Percentiles rank a stretch among this genome's conserved stretches.
Evolutionary conservation across 2,113 vertebrate species (phyloP).

Genomic region (Numida meleagris): DNA sequence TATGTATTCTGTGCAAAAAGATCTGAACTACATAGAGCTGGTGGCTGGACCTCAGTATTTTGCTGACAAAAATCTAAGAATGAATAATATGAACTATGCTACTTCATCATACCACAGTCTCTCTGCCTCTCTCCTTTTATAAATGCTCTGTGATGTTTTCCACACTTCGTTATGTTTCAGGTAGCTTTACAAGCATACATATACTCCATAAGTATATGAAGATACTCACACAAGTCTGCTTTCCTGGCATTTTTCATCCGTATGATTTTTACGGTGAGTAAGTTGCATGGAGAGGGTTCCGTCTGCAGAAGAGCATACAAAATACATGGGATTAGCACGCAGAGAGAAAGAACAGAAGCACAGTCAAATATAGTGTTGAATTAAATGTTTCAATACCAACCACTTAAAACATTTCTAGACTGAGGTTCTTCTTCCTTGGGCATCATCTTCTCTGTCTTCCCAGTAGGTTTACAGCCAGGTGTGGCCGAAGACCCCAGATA

Average conservation of each 20-base stretch:
- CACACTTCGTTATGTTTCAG: neutral
- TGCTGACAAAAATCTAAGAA: neutral
- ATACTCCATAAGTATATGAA: neutral
- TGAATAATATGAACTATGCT: neutral
- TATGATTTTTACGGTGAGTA: constrained; percentile 77
- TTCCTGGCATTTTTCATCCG: constrained; percentile 78
- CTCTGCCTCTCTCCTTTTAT: neutral
- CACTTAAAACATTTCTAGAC: neutral
- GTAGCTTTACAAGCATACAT: neutral
- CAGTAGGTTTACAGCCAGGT: neutral
- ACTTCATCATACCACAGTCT: neutral
- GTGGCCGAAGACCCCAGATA: neutral
- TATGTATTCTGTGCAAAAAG: neutral
- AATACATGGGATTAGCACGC: neutral
- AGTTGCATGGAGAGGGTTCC: constrained; percentile 69
- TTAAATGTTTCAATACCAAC: neutral
- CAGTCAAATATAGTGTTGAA: neutral
- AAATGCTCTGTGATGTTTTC: neutral
- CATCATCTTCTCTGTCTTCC: neutral
- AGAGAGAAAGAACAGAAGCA: neutral
- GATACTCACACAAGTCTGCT: constrained; percentile 77
- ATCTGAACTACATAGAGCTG: neutral
- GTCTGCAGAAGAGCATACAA: constrained; percentile 43
- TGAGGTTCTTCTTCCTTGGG: neutral
- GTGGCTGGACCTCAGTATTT: neutral